Base-by-base conservation (phyloP, 2,113 vertebrate genomes). In the Emydura subglobosa region DNA sequence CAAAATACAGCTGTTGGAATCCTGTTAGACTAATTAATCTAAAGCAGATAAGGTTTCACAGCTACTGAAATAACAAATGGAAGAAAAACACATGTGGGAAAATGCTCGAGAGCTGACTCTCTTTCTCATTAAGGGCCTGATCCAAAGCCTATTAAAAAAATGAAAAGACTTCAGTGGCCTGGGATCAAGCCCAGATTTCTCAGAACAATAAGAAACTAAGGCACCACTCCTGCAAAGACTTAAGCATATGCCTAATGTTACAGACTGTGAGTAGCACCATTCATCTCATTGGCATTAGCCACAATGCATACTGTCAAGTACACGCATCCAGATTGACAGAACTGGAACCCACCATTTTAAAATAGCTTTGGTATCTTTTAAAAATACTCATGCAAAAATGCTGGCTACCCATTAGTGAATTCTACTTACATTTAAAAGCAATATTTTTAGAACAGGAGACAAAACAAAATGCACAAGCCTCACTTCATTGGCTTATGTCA, bases 181-280 rank as follows among this genome's bases (percentile, higher is more conserved):
- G 53, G 4, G 42, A 44, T 59, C 54, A 42, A 34, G 47, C 31
- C 19, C 74, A 49, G 49, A 79, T 31, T 13, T 3, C 1, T 1
- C 42, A 65, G 29, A 65, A 51, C 5, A 61, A 31, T 50, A 79
- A 8, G 49, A 10, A 90, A 42, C 21, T 7, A 31, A n/a, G 53
- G 29, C 24, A 31, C 24, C 0, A 0, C 49, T 82, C 6, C 27
- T 88, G 59, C 39, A 42, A 54, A 68, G 61, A 68, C 34, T n/a
- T 27, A 27, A 57, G 55, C 55, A 57, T 24, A 27, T 57, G 31
- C 5, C 7, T 65, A 34, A 65, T 13, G 6, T 16, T 16, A 34
- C 59, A 61, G 59, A 31, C 27, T 61, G 59, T 31, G 59, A 65
- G 5, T 19, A n/a, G 29, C 50, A 57, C 19, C 34, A 24, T 39